Percentiles rank a stretch among this genome's conserved stretches.
phyloP scores from a whole-genome alignment of 2,888 invertebrate genomes.

The Tetramorium bicarinatum region DNA sequence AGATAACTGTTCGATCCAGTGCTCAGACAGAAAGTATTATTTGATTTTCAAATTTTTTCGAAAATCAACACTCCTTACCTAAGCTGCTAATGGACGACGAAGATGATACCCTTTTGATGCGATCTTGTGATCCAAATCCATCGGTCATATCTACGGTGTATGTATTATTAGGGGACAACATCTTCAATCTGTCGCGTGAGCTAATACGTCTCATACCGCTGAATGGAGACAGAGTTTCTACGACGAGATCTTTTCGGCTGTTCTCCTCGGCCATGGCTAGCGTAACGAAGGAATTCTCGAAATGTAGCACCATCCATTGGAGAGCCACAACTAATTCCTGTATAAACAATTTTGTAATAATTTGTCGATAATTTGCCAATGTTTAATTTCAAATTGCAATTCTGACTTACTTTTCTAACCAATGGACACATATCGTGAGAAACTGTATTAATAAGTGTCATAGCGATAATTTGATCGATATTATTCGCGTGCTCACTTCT shows the following conservation, averaged over 20 bases:
- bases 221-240: constrained; percentile 84
- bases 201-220: constrained; percentile 86
- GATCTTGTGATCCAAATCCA: constrained; percentile 84
- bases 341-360: constrained; percentile 32
- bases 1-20: constrained; percentile 63
- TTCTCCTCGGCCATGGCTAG: constrained; percentile 89
- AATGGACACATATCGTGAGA: constrained; percentile 95
- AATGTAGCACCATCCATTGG: constrained; percentile 94
- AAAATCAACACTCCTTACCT: constrained; percentile 80
- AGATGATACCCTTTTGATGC: constrained; percentile 90
- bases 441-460: constrained; percentile 93
- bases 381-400: background rate
- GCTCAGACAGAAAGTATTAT: constrained; percentile 21
- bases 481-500: constrained; percentile 97
- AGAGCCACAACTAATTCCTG: constrained; percentile 95
- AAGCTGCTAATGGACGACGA: constrained; percentile 91
- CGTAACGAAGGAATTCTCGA: constrained; percentile 95
- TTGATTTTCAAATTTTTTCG: constrained; percentile 22
- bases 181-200: constrained; percentile 86
- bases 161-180: constrained; percentile 83
- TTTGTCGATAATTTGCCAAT: background rate
- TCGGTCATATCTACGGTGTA: constrained; percentile 82
- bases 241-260: constrained; percentile 85
- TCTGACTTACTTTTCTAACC: constrained; percentile 90
- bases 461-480: constrained; percentile 97